Evolutionary conservation across 2,797 vertebrate genomes (phyloP), one percentile per base, ranked within the genome.

Genomic region (Crocidura indochinensis): DNA sequence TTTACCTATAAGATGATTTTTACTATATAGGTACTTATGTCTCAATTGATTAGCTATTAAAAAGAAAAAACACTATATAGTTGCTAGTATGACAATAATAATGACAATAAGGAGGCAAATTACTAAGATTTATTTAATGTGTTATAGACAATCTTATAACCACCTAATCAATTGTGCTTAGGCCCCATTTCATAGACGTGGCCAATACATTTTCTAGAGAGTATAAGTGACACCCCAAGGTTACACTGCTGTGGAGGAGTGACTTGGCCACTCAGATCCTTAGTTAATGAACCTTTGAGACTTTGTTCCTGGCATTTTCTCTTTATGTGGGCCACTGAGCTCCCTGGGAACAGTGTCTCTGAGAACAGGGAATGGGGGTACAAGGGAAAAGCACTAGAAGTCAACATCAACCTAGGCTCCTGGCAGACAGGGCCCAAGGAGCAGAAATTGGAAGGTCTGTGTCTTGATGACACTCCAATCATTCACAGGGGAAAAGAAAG

Each of bases 121-220:
- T 4, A 1, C 2, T n/a, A 49, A 29, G 46, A 67, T 20, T 11
- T 29, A 82, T 6, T 69, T 56, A 87, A 49, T 38, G 6, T 26
- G 1, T 31, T 5, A 64, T 47, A 19, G 29, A 62, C 24, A 27
- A 27, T 65, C 64, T 27, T 20, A 51, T 24, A 81, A 51, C 6
- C 19, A 27, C 11, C 38, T 10, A 38, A 81, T 31, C 10, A 17
- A 24, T 71, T 22, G 27, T 44, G 53, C 20, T 26, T 17, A 10
- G 67, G 10, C 65, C 27, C 85, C 67, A 78, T n/a, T 88, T 87
- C 74, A 87, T 53, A 92, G 38, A 38, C 5, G 38, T 38, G 38
- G 38, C 38, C 38, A 38, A 38, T 38, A 38, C 5, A 38, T 38
- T 38, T 38, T 38, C 38, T 38, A 38, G 38, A 38, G 38, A 38